Conservation (phyloP, 2,797 vertebrate species). For the Cryptoprocta ferox region DNA sequence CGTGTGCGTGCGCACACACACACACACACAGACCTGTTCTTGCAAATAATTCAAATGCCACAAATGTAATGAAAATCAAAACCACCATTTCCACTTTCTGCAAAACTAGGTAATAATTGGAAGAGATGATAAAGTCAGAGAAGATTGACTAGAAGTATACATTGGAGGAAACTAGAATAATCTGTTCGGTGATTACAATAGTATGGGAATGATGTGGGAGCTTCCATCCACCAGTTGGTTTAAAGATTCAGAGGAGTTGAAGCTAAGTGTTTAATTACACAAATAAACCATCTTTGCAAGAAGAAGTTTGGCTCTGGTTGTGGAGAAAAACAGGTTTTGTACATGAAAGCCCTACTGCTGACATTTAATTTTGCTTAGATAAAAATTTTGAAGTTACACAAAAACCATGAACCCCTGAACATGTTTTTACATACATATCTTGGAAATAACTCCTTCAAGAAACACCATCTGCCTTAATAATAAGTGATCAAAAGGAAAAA, state of each 20-base stretch:
- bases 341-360: not conserved
- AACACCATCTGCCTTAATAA: not conserved
- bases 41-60: not conserved
- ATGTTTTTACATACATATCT: not conserved
- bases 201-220: not conserved
- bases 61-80: not conserved
- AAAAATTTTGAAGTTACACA: not conserved
- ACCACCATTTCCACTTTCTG: not conserved
- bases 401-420: not conserved
- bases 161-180: not conserved
- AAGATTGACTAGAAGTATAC: not conserved
- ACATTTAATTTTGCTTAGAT: not conserved
- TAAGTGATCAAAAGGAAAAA: not conserved
- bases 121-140: not conserved
- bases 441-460: not conserved
- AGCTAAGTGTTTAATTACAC: not conserved
- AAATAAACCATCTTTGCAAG: not conserved
- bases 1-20: not conserved
- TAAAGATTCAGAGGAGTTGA: not conserved
- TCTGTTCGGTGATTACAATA: not conserved
- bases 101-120: not conserved
- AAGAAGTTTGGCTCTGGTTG: not conserved
- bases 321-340: not conserved
- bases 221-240: not conserved
- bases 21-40: not conserved